Conservation (phyloP, 35 echinoderm and acorn worm species). For the Apostichopus japonicus region DNA sequence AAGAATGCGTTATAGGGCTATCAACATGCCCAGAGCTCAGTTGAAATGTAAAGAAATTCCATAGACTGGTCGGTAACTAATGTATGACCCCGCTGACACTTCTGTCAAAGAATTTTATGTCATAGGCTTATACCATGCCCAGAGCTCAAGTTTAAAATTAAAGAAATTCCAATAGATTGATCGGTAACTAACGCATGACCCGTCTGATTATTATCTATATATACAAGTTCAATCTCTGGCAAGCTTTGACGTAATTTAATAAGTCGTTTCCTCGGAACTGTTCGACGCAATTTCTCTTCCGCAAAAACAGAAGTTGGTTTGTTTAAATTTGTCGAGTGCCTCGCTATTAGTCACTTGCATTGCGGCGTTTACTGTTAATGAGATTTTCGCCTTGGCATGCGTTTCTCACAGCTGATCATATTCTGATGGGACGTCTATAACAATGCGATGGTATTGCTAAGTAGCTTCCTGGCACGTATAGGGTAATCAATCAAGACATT, state of each 20-base stretch:
- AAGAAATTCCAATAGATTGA: not conserved
- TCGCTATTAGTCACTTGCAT: slow-evolving; percentile 39
- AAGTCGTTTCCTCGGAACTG: slow-evolving; percentile 1
- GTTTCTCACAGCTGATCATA: not conserved
- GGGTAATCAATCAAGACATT: not conserved
- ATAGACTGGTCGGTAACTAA: not conserved
- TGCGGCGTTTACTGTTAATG: not conserved
- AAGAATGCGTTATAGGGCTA: too few species aligned
- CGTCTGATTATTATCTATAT: not conserved
- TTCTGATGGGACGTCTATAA: not conserved
- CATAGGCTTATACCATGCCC: too few species aligned
- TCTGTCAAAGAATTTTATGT: too few species aligned
- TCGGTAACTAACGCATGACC: not conserved
- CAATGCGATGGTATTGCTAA: too few species aligned
- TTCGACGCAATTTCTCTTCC: slow-evolving; percentile 4
- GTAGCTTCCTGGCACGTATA: not conserved
- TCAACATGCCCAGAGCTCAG: too few species aligned
- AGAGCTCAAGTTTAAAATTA: not conserved
- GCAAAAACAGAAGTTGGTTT: slow-evolving; percentile 21
- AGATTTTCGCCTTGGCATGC: not conserved
- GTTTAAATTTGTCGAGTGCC: slow-evolving; percentile 22
- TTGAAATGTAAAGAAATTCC: not conserved
- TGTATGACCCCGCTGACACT: not conserved
- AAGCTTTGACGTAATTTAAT: slow-evolving; percentile 8
- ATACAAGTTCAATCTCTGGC: not conserved